A percentile compares a stretch with the other conserved stretches of the same genome.
Conservation (phyloP, 1,140 invertebrate species). For the Heliothis virescens region DNA sequence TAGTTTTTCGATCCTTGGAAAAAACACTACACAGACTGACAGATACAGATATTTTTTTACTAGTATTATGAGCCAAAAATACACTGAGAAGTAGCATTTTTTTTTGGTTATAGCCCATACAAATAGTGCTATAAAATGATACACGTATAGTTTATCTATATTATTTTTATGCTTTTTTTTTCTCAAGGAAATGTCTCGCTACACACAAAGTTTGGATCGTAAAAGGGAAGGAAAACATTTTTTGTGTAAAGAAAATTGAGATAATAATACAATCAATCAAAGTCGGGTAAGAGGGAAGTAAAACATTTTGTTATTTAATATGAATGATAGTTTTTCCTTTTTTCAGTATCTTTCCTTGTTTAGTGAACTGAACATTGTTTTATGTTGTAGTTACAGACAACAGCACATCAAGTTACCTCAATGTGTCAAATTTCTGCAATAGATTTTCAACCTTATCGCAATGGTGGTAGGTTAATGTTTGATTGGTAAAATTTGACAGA, state of each 20-base stretch:
- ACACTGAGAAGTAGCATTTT: too few relatives aligned
- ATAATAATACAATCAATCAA: conserved; percentile 11
- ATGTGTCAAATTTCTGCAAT: too few relatives aligned
- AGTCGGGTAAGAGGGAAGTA: not conserved
- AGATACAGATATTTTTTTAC: too few relatives aligned
- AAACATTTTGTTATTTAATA: conserved; percentile 1
- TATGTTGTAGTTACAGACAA: too few relatives aligned
- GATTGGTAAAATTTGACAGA: too few relatives aligned
- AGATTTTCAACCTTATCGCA: too few relatives aligned
- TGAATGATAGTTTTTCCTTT: not conserved
- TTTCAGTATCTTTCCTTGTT: not conserved
- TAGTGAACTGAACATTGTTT: too few relatives aligned
- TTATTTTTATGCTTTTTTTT: conserved; percentile 4
- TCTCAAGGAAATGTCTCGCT: not conserved
- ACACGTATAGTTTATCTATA: not conserved
- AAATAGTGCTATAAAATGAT: not conserved
- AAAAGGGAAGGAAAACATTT: not conserved
- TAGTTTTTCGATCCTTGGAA: too few relatives aligned
- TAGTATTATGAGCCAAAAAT: too few relatives aligned
- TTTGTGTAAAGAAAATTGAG: not conserved
- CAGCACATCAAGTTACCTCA: too few relatives aligned
- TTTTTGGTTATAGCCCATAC: not conserved
- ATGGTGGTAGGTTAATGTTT: too few relatives aligned
- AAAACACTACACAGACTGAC: too few relatives aligned
- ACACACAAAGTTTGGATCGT: not conserved